phyloP scores from a whole-genome alignment of 2,797 vertebrate species.

The Liasis olivaceus region DNA sequence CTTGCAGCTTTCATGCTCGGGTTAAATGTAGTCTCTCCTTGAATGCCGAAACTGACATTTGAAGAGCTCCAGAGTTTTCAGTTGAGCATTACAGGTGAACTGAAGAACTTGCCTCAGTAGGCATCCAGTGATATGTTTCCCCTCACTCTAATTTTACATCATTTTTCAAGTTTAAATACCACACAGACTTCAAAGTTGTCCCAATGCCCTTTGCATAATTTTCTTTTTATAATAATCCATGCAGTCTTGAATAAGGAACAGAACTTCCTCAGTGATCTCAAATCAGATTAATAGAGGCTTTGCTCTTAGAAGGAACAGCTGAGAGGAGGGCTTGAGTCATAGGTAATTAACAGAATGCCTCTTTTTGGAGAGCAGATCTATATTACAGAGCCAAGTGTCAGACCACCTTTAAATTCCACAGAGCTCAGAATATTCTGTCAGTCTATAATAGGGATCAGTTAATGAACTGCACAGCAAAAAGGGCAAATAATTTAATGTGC shows the following conservation, averaged over 20 bases:
- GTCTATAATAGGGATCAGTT: background rate
- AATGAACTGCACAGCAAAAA: background rate
- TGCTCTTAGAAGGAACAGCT: background rate
- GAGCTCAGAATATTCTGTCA: background rate
- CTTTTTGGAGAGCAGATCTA: background rate
- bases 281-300: constrained; percentile 4
- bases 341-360: background rate
- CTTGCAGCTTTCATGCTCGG: background rate
- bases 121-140: background rate
- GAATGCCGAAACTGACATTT: background rate
- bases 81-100: background rate
- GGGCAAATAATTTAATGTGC: background rate
- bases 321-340: background rate
- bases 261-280: background rate
- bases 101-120: background rate
- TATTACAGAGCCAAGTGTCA: background rate
- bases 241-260: constrained; percentile 18
- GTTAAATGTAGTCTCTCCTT: constrained; percentile 4
- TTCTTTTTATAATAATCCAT: constrained; percentile 13
- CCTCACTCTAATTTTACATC: background rate
- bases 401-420: constrained; percentile 1
- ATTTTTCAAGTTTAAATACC: constrained; percentile 22
- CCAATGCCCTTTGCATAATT: constrained; percentile 8
- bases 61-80: constrained; percentile 7
- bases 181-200: background rate